phyloP scores from a whole-genome alignment of 2,888 invertebrate species.

The Terebella lapidaria region DNA sequence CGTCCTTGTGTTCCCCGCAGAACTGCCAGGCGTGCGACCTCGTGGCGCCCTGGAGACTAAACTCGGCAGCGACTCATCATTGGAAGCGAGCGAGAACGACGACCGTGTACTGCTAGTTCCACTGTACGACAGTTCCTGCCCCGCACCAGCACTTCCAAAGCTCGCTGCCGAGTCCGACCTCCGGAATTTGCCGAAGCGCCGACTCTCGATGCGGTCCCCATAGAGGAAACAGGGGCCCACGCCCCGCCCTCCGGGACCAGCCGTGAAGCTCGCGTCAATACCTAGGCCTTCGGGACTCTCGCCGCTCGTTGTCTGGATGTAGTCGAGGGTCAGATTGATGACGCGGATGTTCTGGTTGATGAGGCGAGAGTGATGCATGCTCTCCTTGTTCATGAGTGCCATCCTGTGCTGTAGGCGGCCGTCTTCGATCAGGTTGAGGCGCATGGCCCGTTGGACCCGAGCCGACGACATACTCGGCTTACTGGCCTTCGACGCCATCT shows the following conservation, averaged over 20 bases:
- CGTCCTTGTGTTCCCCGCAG: no score
- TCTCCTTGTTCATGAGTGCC: slow-evolving; percentile 38
- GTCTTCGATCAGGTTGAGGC: slow-evolving; percentile 43
- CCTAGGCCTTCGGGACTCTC: slow-evolving; percentile 38
- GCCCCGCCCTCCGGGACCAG: slow-evolving; percentile 15
- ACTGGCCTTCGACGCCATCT: no score
- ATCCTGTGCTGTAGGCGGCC: slow-evolving; percentile 32
- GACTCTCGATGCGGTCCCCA: slow-evolving; percentile 40
- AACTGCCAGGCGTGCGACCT: no score
- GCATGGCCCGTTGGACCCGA: slow-evolving; percentile 38
- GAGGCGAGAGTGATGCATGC: slow-evolving; percentile 32
- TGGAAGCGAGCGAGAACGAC: no score
- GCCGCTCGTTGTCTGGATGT: slow-evolving; percentile 43
- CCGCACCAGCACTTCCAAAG: no score
- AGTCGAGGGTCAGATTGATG: slow-evolving; percentile 39
- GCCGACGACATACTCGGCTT: slow-evolving; percentile 26
- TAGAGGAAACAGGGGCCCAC: slow-evolving; percentile 38
- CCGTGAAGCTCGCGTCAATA: slow-evolving; percentile 16
- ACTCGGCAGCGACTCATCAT: no score
- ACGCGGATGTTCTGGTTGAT: slow-evolving; percentile 44
- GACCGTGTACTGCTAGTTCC: no score
- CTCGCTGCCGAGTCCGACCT: no score
- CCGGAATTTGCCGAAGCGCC: slow-evolving; percentile 31
- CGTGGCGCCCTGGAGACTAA: no score
- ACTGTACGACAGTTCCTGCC: no score